A percentile compares a stretch with the other conserved stretches of the same genome.
phyloP scores from a whole-genome alignment of 2,113 vertebrate species.

The Tylochromis polylepis region DNA sequence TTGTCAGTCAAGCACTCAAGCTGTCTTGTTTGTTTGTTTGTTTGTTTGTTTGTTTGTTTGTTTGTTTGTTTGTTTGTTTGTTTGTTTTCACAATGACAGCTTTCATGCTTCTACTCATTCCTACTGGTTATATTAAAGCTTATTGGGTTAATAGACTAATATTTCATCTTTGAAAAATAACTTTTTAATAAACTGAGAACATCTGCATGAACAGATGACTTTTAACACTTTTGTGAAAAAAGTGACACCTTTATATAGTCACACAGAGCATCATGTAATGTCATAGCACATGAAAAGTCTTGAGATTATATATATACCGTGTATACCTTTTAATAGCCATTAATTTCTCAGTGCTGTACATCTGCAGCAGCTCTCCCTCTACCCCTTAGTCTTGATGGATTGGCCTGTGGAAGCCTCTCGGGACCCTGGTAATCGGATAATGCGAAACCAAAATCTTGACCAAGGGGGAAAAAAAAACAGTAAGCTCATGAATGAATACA shows the following conservation, averaged over 20 bases:
- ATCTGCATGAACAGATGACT: neutral
- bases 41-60: neutral
- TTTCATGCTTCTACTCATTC: neutral
- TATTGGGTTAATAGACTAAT: neutral
- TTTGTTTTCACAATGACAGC: neutral
- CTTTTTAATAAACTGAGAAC: neutral
- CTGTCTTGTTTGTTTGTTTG: neutral
- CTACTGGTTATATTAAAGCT: neutral
- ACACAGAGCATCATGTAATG: neutral
- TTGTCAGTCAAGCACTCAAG: conserved; percentile 19
- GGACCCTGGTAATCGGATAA: conserved; percentile 64
- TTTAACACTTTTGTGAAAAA: neutral
- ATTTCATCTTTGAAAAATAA: neutral
- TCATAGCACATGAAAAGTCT: neutral
- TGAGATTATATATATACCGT: conserved; percentile 6
- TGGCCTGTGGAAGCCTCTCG: conserved; percentile 56
- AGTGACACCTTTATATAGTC: neutral
- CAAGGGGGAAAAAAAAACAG: neutral
- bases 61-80: neutral
- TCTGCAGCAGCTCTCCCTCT: conserved; percentile 48
- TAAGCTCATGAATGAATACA: conserved; percentile 50
- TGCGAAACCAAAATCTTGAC: conserved; percentile 60
- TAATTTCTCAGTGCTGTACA: conserved; percentile 30
- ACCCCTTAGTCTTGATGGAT: conserved; percentile 66
- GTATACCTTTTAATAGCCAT: conserved; percentile 35